These are phyloP conservation scores for Caerostris extrusa DNA, from an alignment of 1,140 invertebrate genomes.

Conservation along the genomic window DNA sequence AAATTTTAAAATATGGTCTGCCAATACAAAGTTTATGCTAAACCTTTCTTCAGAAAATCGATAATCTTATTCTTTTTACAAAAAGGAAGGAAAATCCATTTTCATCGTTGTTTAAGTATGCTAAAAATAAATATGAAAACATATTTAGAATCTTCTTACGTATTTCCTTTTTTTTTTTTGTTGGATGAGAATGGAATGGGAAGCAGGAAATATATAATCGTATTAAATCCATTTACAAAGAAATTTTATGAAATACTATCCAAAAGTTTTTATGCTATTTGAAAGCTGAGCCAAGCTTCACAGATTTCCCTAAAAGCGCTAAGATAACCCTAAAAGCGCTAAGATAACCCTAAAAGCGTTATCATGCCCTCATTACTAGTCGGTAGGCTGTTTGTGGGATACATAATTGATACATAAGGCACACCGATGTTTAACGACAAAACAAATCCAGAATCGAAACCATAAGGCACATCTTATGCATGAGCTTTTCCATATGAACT, in stretches of 20 bases:
- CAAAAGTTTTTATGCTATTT: neutral
- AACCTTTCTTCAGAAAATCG: slow-evolving; percentile 27
- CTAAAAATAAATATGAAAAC: neutral
- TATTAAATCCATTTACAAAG: slow-evolving; percentile 19
- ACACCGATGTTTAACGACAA: too few relatives aligned
- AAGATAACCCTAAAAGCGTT: neutral
- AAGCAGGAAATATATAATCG: slow-evolving; percentile 19
- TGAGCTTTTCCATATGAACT: too few relatives aligned
- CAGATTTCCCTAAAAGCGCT: neutral
- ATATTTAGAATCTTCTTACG: neutral
- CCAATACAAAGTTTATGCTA: slow-evolving; percentile 13
- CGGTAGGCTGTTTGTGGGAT: too few relatives aligned
- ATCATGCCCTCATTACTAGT: too few relatives aligned
- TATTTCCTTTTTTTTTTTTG: slow-evolving; percentile 20
- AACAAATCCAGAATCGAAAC: too few relatives aligned
- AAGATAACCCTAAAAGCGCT: neutral
- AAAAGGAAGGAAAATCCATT: neutral
- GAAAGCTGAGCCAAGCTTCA: neutral
- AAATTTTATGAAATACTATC: neutral
- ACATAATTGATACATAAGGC: too few relatives aligned
- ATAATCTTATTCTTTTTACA: neutral
- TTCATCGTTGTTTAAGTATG: slow-evolving; percentile 10
- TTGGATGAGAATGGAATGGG: neutral
- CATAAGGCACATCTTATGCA: too few relatives aligned
- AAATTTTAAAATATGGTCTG: neutral